Evolutionary conservation across 2,888 invertebrate genomes (phyloP), one percentile per base, ranked within the genome.

Genomic region (Gandaritis pyraliata): DNA sequence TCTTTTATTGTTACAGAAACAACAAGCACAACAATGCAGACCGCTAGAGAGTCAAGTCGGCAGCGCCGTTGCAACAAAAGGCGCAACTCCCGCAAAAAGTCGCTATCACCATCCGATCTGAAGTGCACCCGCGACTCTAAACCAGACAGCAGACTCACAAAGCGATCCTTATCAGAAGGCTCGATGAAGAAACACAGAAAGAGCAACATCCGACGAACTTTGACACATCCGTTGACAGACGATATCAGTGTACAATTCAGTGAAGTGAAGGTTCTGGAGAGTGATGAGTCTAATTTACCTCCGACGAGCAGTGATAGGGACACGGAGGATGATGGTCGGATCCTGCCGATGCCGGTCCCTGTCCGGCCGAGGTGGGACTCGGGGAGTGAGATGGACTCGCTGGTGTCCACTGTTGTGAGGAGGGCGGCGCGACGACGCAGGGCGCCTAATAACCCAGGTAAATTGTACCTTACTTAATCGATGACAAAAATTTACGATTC

Each of bases 351-450:
- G 69, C 82, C 85, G 16, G 76, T 79, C 23, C 80, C 81, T 33
- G 77, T 78, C 45, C 80, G 90, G 70, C 80, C 91, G 10, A 75
- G 92, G 13, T 92, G 92, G 88, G 93, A 93, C 65, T 91, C 93
- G 0, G 92, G 92, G 1, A 92, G 90, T 70, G 93, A 93, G 67
- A 89, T 93, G 86, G 94, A 95, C 76, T 94, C 94, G 10, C 78
- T 94, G 51, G 94, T 94, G 68, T 94, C 94, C 6, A 93, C 94
- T 1, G 94, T 95, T 10, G 95, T 95, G 74, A 90, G 93, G 70
- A 94, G 94, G 82, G 94, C 95, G 38, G 94, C 95, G 36, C 91
- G 94, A 74, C 90, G 94, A 76, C 87, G 94, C 70, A 84, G 93
- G 77, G 87, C 86, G 86, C 85, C 91, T 58, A 85, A 87, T 71